Evolutionary conservation across 2,797 vertebrate species (phyloP).

Genomic region (Channa striata): DNA sequence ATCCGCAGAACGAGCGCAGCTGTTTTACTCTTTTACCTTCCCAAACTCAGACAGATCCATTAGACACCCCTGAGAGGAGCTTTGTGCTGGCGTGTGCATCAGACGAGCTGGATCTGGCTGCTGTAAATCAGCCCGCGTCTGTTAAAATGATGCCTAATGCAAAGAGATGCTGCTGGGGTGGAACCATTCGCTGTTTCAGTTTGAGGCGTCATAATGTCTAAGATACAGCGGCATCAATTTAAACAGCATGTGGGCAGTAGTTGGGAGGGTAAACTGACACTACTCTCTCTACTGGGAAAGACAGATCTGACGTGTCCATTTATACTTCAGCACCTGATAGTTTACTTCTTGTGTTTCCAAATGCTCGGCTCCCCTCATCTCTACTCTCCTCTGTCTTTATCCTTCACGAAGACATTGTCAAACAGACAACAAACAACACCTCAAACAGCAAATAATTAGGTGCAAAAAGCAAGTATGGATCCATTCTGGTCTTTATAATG

Average conservation of each 20-base stretch:
- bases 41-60: constrained; percentile 57
- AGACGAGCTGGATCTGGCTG: constrained; percentile 48
- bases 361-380: neutral
- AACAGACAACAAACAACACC: constrained; percentile 6
- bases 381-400: neutral
- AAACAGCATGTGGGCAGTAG: constrained; percentile 12
- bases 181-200: constrained; percentile 50
- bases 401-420: constrained; percentile 16
- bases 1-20: constrained; percentile 49
- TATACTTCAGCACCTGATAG: constrained; percentile 5
- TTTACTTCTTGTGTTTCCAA: constrained; percentile 11
- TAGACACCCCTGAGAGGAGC: constrained; percentile 59
- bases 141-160: constrained; percentile 48
- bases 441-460: constrained; percentile 22
- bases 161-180: constrained; percentile 40
- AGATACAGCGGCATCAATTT: constrained; percentile 37
- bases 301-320: constrained; percentile 1
- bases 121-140: constrained; percentile 36
- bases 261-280: constrained; percentile 7
- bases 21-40: constrained; percentile 59
- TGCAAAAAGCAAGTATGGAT: constrained; percentile 28
- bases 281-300: constrained; percentile 12
- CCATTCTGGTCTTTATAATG: constrained; percentile 17
- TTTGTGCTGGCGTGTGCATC: constrained; percentile 39
- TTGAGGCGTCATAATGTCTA: constrained; percentile 43